A percentile compares a stretch with the other conserved stretches of the same genome.
phyloP scores from a whole-genome alignment of 1,140 invertebrate species.

The Monochamus saltuarius region DNA sequence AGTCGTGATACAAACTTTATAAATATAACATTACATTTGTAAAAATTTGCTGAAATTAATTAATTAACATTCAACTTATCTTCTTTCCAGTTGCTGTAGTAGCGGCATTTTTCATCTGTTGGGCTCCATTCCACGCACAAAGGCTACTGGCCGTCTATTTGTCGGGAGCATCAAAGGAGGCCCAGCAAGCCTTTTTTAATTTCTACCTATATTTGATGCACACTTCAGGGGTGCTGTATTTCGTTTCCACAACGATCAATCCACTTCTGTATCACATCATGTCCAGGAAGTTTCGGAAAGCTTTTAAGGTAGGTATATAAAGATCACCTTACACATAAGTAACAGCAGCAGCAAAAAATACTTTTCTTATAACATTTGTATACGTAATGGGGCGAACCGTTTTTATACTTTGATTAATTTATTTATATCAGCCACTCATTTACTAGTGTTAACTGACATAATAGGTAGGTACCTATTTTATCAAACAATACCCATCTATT shows the following conservation, averaged over 20 bases:
- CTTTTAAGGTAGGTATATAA: conserved; percentile 69
- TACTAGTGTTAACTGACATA: too few relatives aligned
- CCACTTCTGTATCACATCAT: conserved; percentile 85
- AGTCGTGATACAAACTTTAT: too few relatives aligned
- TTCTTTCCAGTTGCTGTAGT: conserved; percentile 83
- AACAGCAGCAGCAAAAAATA: too few relatives aligned
- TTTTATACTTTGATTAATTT: too few relatives aligned
- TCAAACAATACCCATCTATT: too few relatives aligned
- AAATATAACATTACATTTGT: too few relatives aligned
- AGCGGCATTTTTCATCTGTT: conserved; percentile 91
- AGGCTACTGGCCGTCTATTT: conserved; percentile 71
- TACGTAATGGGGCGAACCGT: too few relatives aligned
- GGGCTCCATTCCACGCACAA: conserved; percentile 93
- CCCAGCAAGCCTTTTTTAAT: conserved; percentile 46
- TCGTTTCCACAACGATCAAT: conserved; percentile 75
- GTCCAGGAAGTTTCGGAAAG: conserved; percentile 83
- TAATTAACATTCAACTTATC: not conserved
- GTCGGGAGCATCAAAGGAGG: conserved; percentile 38
- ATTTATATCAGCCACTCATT: too few relatives aligned
- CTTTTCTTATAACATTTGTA: too few relatives aligned
- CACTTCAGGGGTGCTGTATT: conserved; percentile 70
- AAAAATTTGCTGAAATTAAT: too few relatives aligned
- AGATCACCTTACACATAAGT: not conserved
- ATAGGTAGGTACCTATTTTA: too few relatives aligned
- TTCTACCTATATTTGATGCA: conserved; percentile 68